Percentiles rank a stretch among this genome's conserved stretches.
phyloP scores from a whole-genome alignment of 2,888 invertebrate species.

The Shargacucullia verbasci region DNA sequence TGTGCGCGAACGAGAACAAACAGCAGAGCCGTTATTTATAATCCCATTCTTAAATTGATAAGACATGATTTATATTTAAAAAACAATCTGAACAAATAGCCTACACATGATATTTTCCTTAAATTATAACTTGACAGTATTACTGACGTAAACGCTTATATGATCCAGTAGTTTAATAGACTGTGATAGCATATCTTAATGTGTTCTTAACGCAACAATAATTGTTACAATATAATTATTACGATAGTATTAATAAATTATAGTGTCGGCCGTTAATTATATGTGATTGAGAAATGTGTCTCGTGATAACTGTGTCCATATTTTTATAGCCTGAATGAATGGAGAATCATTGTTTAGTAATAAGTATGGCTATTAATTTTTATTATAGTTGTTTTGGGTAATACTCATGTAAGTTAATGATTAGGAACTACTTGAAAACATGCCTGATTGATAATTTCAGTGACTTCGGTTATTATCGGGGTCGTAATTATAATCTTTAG shows the following conservation, averaged over 20 bases:
- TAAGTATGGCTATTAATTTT: slow-evolving; percentile 9
- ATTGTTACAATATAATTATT: slow-evolving; percentile 87
- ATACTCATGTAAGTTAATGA: slow-evolving; percentile 4
- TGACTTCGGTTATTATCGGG: too few relatives aligned
- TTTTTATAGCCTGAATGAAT: slow-evolving; percentile 38
- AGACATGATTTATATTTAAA: too few relatives aligned
- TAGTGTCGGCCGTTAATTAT: slow-evolving; percentile 76
- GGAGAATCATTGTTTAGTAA: slow-evolving; percentile 12
- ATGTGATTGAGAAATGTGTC: slow-evolving; percentile 82
- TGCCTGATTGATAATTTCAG: slow-evolving; percentile 8
- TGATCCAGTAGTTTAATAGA: slow-evolving; percentile 28
- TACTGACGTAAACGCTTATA: slow-evolving; percentile 8
- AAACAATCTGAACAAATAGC: not conserved
- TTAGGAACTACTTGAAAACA: slow-evolving; percentile 3
- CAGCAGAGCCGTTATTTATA: too few relatives aligned
- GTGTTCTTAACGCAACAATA: slow-evolving; percentile 81
- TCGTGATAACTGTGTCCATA: slow-evolving; percentile 62
- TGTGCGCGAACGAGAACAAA: too few relatives aligned
- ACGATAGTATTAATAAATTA: slow-evolving; percentile 80
- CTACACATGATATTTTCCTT: not conserved
- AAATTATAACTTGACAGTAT: slow-evolving; percentile 2
- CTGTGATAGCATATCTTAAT: slow-evolving; percentile 75
- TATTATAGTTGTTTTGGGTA: slow-evolving; percentile 1
- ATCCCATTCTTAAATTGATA: too few relatives aligned
- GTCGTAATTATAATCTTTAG: too few relatives aligned